Conservation (phyloP, 1,140 invertebrate genomes). For the Ostrea denselamellosa region DNA sequence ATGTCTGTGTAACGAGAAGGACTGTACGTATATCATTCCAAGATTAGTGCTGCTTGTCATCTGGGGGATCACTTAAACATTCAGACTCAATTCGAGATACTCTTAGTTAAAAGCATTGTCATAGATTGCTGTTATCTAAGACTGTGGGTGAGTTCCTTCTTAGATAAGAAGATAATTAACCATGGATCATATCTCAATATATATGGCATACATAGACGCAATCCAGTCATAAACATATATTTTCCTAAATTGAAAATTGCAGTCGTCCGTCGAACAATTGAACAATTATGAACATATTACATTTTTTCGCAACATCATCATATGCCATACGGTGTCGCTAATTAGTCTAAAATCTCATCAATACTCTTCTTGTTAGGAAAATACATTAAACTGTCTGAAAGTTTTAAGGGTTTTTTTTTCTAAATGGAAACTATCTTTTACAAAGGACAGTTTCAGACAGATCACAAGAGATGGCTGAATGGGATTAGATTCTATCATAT, state of each 20-base stretch:
- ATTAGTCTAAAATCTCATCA: not conserved
- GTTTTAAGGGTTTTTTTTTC: not conserved
- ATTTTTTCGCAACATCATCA: not conserved
- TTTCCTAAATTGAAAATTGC: not conserved
- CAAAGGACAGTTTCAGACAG: not conserved
- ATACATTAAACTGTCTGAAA: not conserved
- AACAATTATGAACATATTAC: not conserved
- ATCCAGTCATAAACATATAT: not conserved
- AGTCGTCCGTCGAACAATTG: not conserved
- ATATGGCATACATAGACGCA: not conserved
- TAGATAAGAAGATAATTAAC: not conserved
- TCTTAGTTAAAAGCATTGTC: not conserved
- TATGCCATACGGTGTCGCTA: not conserved
- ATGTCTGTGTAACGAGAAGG: not conserved
- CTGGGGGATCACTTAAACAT: not conserved
- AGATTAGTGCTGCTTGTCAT: not conserved
- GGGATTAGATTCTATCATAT: not conserved
- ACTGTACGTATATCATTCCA: not conserved
- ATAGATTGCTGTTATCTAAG: not conserved
- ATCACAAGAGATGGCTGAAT: not conserved
- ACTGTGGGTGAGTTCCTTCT: not conserved
- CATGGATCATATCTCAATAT: not conserved
- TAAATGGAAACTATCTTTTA: not conserved
- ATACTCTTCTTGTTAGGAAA: not conserved
- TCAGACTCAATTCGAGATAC: not conserved